A percentile compares a stretch with the other conserved stretches of the same genome.
Evolutionary conservation across 2,797 vertebrate species (phyloP).

Genomic region (Chanos chanos): DNA sequence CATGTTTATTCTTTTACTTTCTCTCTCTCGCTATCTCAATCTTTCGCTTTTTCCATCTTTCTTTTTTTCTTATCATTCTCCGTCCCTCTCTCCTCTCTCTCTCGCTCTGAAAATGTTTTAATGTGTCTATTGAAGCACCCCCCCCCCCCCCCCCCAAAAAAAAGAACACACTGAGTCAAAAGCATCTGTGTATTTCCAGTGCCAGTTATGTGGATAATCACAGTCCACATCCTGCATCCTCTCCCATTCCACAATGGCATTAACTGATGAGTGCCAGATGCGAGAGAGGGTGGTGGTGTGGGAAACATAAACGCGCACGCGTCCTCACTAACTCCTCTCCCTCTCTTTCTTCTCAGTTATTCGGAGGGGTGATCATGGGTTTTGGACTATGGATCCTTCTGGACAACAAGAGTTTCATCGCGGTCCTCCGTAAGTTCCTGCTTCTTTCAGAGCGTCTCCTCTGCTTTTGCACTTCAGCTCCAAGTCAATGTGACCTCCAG

Average conservation of each 20-base stretch:
- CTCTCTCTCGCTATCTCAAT: too few relatives aligned
- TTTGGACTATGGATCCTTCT: constrained; percentile 93
- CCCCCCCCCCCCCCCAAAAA: background rate
- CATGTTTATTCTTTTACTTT: too few relatives aligned
- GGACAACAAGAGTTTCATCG: constrained; percentile 88
- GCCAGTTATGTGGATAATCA: background rate
- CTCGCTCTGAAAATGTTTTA: background rate
- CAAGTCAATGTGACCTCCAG: constrained; percentile 9
- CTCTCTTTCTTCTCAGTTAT: constrained; percentile 67
- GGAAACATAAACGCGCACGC: background rate
- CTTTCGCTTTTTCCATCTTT: too few relatives aligned
- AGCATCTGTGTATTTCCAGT: background rate
- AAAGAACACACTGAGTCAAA: background rate
- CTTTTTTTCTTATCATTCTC: too few relatives aligned
- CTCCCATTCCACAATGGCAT: background rate
- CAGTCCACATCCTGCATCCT: background rate
- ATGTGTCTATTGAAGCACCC: too few relatives aligned
- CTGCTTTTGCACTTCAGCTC: constrained; percentile 4
- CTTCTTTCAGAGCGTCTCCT: background rate
- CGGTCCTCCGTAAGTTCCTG: constrained; percentile 84
- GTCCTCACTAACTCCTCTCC: background rate
- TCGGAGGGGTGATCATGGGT: constrained; percentile 87
- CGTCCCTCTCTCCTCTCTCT: background rate
- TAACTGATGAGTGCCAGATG: background rate
- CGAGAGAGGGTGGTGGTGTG: background rate